These are phyloP conservation scores for Mactra quadrangularis DNA, from an alignment of 1,140 invertebrate species.

Conservation along the genomic window DNA sequence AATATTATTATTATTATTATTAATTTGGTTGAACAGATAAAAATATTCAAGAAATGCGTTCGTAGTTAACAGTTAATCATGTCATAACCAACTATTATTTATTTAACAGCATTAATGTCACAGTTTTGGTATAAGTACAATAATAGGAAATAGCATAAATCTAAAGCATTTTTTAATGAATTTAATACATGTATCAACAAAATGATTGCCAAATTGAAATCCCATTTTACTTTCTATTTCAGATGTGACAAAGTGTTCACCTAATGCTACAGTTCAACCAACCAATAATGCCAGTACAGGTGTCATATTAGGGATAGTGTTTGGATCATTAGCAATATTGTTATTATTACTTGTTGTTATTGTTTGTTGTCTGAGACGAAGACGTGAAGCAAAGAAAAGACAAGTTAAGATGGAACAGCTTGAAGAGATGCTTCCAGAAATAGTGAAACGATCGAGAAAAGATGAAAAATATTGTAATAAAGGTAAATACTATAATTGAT, in stretches of 20 bases:
- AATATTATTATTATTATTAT: too few relatives aligned
- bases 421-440: slow-evolving; percentile 65
- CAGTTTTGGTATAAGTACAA: too few relatives aligned
- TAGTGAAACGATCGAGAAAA: slow-evolving; percentile 68
- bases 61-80: too few relatives aligned
- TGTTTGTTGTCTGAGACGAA: slow-evolving; percentile 34
- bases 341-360: slow-evolving; percentile 62
- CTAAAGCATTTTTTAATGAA: too few relatives aligned
- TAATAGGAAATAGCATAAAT: too few relatives aligned
- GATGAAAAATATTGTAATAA: slow-evolving; percentile 70
- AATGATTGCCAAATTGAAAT: too few relatives aligned
- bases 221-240: slow-evolving; percentile 22
- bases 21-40: too few relatives aligned
- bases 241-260: slow-evolving; percentile 54
- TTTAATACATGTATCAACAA: too few relatives aligned
- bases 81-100: too few relatives aligned
- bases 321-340: slow-evolving; percentile 49
- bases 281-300: background rate
- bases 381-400: slow-evolving; percentile 22
- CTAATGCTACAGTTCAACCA: background rate
- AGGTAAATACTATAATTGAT: slow-evolving; percentile 55
- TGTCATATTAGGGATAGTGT: slow-evolving; percentile 20
- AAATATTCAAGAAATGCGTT: too few relatives aligned
- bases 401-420: slow-evolving; percentile 64
- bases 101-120: too few relatives aligned